Conservation (phyloP, 1,140 invertebrate genomes). For the Diachasma alloeum region DNA sequence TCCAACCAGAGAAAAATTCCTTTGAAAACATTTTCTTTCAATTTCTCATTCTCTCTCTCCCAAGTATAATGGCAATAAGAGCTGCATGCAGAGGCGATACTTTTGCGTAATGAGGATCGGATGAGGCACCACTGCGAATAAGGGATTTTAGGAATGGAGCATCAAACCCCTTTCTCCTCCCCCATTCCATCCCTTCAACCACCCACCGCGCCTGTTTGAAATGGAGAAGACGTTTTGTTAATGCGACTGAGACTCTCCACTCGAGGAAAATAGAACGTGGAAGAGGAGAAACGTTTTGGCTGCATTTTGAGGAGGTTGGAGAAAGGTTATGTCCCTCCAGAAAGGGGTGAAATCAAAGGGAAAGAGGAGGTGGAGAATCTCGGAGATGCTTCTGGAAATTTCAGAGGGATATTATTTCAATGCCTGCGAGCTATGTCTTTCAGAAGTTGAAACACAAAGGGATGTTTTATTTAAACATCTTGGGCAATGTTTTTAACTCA, state of each 20-base stretch:
- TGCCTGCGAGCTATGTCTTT: neutral
- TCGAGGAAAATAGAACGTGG: conserved; percentile 15
- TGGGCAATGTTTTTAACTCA: neutral
- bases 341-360: conserved; percentile 20
- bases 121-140: conserved; percentile 17
- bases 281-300: neutral
- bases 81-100: conserved; percentile 12
- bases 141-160: conserved; percentile 9
- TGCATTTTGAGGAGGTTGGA: conserved; percentile 1
- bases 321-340: conserved; percentile 7
- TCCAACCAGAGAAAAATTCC: neutral
- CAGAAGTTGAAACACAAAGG: neutral
- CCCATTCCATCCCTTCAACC: neutral
- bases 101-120: conserved; percentile 9
- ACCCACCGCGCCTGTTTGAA: neutral
- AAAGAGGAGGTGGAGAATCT: conserved; percentile 36
- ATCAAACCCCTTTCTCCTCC: neutral
- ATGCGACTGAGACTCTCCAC: neutral
- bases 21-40: neutral
- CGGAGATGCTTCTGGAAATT: conserved; percentile 42
- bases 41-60: neutral
- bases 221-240: conserved; percentile 18
- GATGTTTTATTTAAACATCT: neutral
- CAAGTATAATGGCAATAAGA: conserved; percentile 1
- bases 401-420: conserved; percentile 45